These are phyloP conservation scores for Drosophila subsilvestris DNA, from an alignment of 2,888 invertebrate species.

Conservation along the genomic window DNA sequence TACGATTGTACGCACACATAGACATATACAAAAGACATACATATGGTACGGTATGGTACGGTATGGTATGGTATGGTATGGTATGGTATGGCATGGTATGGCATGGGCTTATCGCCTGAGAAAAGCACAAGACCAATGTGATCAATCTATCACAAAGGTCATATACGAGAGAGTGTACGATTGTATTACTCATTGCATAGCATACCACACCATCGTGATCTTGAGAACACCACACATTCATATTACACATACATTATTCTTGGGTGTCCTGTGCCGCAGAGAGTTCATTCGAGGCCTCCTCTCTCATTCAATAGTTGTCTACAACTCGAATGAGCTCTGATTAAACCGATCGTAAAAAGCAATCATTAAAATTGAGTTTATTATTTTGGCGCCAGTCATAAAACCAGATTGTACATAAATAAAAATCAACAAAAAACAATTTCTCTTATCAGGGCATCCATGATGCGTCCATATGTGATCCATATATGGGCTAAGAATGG, in stretches of 20 bases:
- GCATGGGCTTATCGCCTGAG: slow-evolving; percentile 66
- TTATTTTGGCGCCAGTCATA: slow-evolving; percentile 81
- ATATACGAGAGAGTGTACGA: slow-evolving; percentile 9
- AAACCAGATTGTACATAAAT: slow-evolving; percentile 55
- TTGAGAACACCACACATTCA: not conserved
- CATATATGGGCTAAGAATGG: slow-evolving; percentile 11
- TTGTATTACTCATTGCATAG: not conserved
- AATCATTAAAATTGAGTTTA: slow-evolving; percentile 71
- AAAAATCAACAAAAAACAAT: slow-evolving; percentile 9
- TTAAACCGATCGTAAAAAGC: slow-evolving; percentile 38
- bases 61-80: not conserved
- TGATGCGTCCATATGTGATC: slow-evolving; percentile 13
- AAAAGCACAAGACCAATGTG: slow-evolving; percentile 47
- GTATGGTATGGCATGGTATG: slow-evolving; percentile 21
- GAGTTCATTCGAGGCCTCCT: slow-evolving; percentile 14
- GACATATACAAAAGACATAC: not conserved
- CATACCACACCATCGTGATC: not conserved
- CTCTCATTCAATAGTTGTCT: slow-evolving; percentile 25
- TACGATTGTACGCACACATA: slow-evolving; percentile 6
- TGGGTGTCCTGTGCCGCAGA: slow-evolving; percentile 37
- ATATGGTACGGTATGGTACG: not conserved
- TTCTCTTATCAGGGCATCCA: slow-evolving; percentile 27
- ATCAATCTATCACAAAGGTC: slow-evolving; percentile 37
- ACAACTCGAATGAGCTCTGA: slow-evolving; percentile 22
- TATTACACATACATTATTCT: not conserved